Base-by-base conservation (phyloP, 2,113 vertebrate genomes). In the Apaloderma vittatum region DNA sequence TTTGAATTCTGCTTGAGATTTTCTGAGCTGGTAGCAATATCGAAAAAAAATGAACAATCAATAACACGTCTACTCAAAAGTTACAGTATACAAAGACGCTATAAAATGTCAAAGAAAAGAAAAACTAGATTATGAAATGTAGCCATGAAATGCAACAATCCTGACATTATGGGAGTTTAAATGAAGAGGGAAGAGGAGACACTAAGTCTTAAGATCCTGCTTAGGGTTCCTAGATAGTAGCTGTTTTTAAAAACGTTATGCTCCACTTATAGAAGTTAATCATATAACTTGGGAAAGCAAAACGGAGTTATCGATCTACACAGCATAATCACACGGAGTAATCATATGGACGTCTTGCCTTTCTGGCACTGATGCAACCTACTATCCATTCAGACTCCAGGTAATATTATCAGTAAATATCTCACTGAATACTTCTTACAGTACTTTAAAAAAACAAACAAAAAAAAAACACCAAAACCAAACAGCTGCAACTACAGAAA, bases 271-370 rank as follows among this genome's bases (percentile, higher is more conserved):
- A 72, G 26, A 65, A 52, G 23, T 43, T 63, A 91, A 54, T 62
- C 82, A 12, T 5, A 36, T 11, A 51, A 49, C 3, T 7, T 16
- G 9, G 21, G 19, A 93, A 79, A 66, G 21, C 7, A 86, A 78
- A 91, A 30, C 0, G 1, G 29, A 61, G 8, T 46, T 65, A 24
- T 34, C 72, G 49, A 65, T 29, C 16, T 4, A 0, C 36, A 21
- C 12, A 71, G 14, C 15, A 32, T 30, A 49, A 29, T 29, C 83
- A 30, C 10, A 43, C 13, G 11, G 27, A 34, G 46, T 55, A 75
- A 65, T 54, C n/a, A 30, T 24, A 43, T 0, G 3, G 5, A 23
- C 1, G 4, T 30, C 22, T 67, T n/a, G 14, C 3, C 23, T 72
- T 71, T 54, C 49, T 46, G 24, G 9, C 2, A 0, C 29, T 26